Evolutionary conservation across 1,140 invertebrate species (phyloP).

Genomic region (Atta texana): DNA sequence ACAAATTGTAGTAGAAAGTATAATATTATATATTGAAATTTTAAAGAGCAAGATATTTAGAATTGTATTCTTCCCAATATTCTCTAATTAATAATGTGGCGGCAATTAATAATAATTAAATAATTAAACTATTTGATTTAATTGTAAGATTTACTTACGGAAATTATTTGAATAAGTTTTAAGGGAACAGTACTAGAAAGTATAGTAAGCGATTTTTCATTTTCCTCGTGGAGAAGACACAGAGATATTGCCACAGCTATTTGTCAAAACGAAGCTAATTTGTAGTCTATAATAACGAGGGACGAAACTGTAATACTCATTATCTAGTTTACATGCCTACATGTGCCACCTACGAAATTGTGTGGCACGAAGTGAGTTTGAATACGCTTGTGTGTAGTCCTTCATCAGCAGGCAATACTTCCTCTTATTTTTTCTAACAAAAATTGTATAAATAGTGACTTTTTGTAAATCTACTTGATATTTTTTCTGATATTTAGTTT

Average conservation of each 20-base stretch:
- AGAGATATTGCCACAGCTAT: neutral
- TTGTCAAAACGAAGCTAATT: conserved; percentile 14
- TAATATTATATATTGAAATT: too few relatives aligned
- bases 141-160: too few relatives aligned
- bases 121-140: neutral
- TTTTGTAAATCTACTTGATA: neutral
- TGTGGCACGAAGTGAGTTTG: conserved; percentile 3
- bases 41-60: too few relatives aligned
- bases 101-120: neutral
- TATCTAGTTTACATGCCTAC: conserved; percentile 17
- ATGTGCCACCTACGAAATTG: conserved; percentile 37
- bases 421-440: conserved; percentile 30
- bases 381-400: conserved; percentile 25
- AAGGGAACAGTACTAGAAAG: neutral
- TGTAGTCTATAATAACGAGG: neutral
- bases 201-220: neutral
- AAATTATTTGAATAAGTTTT: neutral
- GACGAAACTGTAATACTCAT: conserved; percentile 13
- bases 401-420: neutral
- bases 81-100: neutral
- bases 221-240: neutral
- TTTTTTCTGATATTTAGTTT: neutral
- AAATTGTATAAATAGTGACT: conserved; percentile 33
- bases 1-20: too few relatives aligned
- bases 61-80: neutral